These are phyloP conservation scores for Callipepla californica DNA, from an alignment of 2,113 vertebrate genomes.

Conservation along the genomic window DNA sequence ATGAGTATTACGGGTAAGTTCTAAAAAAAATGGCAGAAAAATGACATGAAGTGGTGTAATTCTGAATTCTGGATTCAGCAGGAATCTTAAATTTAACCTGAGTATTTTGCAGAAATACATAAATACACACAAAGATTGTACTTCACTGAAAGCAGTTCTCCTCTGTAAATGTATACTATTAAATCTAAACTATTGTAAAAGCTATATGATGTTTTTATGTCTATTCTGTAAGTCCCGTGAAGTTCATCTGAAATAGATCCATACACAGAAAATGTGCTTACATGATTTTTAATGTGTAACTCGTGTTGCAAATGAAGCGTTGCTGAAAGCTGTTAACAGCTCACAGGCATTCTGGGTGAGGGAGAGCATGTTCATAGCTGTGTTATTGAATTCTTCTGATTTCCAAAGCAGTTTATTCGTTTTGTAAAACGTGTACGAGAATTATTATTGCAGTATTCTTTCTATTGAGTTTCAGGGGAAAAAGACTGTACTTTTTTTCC, in stretches of 20 bases:
- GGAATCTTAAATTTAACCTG: conserved; percentile 29
- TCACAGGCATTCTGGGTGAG: conserved; percentile 29
- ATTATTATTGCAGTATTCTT: background rate
- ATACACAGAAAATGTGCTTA: conserved; percentile 50
- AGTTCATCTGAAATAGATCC: conserved; percentile 18
- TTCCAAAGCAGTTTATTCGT: conserved; percentile 38
- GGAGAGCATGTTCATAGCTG: conserved; percentile 31
- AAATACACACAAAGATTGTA: conserved; percentile 55
- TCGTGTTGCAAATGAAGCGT: conserved; percentile 35
- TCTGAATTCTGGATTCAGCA: conserved; percentile 43
- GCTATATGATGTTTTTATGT: conserved; percentile 4
- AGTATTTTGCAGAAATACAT: conserved; percentile 60
- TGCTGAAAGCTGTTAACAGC: conserved; percentile 38
- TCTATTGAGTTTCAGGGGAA: conserved; percentile 56
- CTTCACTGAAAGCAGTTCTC: conserved; percentile 28
- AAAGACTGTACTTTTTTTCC: conserved; percentile 58
- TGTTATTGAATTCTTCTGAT: conserved; percentile 22
- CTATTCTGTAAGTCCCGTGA: conserved; percentile 24
- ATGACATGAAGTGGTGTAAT: conserved; percentile 5
- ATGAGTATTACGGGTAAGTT: conserved; percentile 77
- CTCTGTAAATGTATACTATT: conserved; percentile 47
- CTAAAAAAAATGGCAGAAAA: conserved; percentile 35
- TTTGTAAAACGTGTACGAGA: conserved; percentile 48
- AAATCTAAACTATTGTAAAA: conserved; percentile 56
- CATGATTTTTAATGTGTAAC: conserved; percentile 29